These are phyloP conservation scores for Oeneis ivallda DNA, from an alignment of 2,888 invertebrate genomes.

Conservation along the genomic window DNA sequence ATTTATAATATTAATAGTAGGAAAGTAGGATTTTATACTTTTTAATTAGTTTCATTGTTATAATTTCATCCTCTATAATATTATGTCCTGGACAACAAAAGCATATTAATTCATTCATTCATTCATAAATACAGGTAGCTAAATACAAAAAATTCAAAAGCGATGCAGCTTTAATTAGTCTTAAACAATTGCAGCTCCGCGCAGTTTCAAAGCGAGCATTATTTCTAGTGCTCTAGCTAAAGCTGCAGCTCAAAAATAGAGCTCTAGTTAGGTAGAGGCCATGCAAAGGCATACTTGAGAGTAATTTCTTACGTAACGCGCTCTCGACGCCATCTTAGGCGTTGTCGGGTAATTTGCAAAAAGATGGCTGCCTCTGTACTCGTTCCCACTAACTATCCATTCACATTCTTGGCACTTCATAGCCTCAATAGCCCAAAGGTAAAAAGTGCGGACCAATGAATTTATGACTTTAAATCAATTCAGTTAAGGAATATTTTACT, in stretches of 20 bases:
- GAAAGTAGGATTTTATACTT: too few relatives aligned
- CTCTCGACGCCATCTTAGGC: slow-evolving; percentile 33
- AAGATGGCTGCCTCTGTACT: slow-evolving; percentile 29
- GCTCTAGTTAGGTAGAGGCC: slow-evolving; percentile 26
- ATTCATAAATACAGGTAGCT: background rate
- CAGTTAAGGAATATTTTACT: too few relatives aligned
- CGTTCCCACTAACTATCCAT: background rate
- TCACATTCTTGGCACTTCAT: too few relatives aligned
- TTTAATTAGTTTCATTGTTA: too few relatives aligned
- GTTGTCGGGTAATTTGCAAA: slow-evolving; percentile 34
- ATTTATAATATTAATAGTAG: too few relatives aligned
- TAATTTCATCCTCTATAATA: too few relatives aligned
- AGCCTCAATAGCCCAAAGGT: too few relatives aligned
- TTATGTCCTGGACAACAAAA: too few relatives aligned
- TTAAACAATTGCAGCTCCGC: slow-evolving; percentile 4
- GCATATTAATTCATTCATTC: too few relatives aligned
- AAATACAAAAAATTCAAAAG: background rate
- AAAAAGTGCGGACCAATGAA: too few relatives aligned
- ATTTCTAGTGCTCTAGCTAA: slow-evolving; percentile 21
- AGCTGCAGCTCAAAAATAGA: slow-evolving; percentile 18
- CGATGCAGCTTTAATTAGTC: slow-evolving; percentile 18
- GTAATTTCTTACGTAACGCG: slow-evolving; percentile 35
- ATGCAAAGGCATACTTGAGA: slow-evolving; percentile 26
- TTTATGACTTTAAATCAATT: too few relatives aligned
- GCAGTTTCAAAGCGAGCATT: slow-evolving; percentile 19